Conservation (phyloP, 2,113 vertebrate genomes). For the Archocentrus centrarchus region DNA sequence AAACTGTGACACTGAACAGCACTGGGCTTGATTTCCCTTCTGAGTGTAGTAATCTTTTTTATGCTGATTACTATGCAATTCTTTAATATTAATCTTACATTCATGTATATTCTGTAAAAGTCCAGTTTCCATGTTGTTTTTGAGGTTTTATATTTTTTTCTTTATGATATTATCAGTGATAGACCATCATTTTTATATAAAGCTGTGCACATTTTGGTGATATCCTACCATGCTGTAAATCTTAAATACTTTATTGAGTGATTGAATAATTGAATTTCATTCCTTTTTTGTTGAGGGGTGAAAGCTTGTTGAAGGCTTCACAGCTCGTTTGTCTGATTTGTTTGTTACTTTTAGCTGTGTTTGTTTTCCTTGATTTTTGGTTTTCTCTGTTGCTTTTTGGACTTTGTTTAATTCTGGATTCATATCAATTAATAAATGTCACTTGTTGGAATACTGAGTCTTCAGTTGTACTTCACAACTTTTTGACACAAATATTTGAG, state of each 20-base stretch:
- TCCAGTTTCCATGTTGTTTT: background rate
- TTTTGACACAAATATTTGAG: too few species aligned
- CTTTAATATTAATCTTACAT: background rate
- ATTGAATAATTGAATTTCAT: too few species aligned
- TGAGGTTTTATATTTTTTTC: too few species aligned
- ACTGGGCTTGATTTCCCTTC: background rate
- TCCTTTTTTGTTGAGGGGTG: rapidly evolving
- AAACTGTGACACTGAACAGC: rapidly evolving
- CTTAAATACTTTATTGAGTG: too few species aligned
- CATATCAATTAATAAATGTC: rapidly evolving
- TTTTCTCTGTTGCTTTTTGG: background rate
- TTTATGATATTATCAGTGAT: too few species aligned
- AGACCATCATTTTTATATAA: too few species aligned
- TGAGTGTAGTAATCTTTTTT: background rate
- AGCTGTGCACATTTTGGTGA: too few species aligned
- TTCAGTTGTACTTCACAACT: background rate
- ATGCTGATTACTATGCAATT: rapidly evolving
- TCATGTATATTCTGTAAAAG: rapidly evolving
- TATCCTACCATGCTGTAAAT: too few species aligned
- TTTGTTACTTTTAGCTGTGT: rapidly evolving
- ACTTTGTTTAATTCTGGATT: background rate
- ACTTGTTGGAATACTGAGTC: background rate
- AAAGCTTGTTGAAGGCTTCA: background rate
- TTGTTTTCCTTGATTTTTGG: background rate
- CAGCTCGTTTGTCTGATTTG: rapidly evolving